Percentiles rank a stretch among this genome's conserved stretches.
Conservation (phyloP, 2,797 vertebrate species). For the Macropodus opercularis region DNA sequence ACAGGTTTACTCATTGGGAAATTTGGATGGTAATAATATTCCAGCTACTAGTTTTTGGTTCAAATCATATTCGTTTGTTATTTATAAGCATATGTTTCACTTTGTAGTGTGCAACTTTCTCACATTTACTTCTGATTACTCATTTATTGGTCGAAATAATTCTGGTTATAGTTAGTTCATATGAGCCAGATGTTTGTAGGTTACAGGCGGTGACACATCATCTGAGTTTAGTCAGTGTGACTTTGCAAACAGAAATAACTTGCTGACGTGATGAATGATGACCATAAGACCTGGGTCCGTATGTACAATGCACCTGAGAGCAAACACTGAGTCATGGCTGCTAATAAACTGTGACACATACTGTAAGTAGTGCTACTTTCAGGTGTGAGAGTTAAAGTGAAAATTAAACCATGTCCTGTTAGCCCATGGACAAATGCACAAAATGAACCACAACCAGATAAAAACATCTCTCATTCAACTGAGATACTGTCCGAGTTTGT, state of each 20-base stretch:
- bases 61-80: too few relatives aligned
- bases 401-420: too few relatives aligned
- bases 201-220: not conserved
- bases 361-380: not conserved
- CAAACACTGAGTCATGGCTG: not conserved
- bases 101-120: not conserved
- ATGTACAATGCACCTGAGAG: not conserved
- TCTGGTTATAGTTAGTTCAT: too few relatives aligned
- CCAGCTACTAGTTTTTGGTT: not conserved
- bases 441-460: too few relatives aligned
- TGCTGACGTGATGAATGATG: not conserved
- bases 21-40: conserved; percentile 4
- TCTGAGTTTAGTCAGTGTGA: not conserved
- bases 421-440: too few relatives aligned
- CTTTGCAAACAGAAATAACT: not conserved
- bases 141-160: not conserved
- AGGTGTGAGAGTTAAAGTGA: not conserved
- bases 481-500: too few relatives aligned
- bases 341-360: not conserved
- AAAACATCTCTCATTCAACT: too few relatives aligned
- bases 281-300: not conserved
- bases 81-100: not conserved
- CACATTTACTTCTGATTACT: not conserved
- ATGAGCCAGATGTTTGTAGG: not conserved
- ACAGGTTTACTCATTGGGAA: conserved; percentile 10